These are phyloP conservation scores for Platorchestia sp. DNA, from an alignment of 1,140 invertebrate genomes.

Conservation along the genomic window DNA sequence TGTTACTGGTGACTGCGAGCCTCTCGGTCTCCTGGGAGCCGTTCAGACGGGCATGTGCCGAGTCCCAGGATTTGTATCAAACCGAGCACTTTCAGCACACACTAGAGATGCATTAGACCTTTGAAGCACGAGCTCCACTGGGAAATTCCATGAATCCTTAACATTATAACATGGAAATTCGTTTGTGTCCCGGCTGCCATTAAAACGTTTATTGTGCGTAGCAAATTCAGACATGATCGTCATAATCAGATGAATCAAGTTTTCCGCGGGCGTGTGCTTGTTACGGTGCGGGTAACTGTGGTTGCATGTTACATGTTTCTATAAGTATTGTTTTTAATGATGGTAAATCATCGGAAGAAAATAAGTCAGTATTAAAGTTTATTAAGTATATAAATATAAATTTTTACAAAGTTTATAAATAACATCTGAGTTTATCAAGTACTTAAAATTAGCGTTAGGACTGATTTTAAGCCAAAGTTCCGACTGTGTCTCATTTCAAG, in stretches of 20 bases:
- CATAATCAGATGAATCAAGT: background rate
- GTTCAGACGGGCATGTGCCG: conserved; percentile 33
- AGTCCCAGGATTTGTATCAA: conserved; percentile 49
- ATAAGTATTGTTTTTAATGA: background rate
- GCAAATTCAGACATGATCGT: background rate
- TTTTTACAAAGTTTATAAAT: too few relatives aligned
- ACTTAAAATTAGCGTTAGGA: too few relatives aligned
- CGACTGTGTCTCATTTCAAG: too few relatives aligned
- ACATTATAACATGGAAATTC: conserved; percentile 41
- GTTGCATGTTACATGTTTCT: background rate
- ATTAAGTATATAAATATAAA: too few relatives aligned
- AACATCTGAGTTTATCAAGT: too few relatives aligned
- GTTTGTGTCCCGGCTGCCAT: conserved; percentile 18
- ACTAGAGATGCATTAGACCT: conserved; percentile 41
- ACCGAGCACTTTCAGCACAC: conserved; percentile 48
- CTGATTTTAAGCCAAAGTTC: too few relatives aligned
- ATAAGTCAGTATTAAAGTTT: background rate
- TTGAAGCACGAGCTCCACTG: conserved; percentile 48
- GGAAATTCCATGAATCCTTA: conserved; percentile 51
- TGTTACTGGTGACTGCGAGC: conserved; percentile 38
- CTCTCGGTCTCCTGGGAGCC: background rate
- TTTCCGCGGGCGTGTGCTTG: background rate
- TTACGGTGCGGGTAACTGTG: background rate
- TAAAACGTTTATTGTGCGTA: conserved; percentile 22
- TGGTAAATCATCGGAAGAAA: background rate